Base-by-base conservation (phyloP, 2,888 invertebrate genomes). In the Standfussiana lucernea region DNA sequence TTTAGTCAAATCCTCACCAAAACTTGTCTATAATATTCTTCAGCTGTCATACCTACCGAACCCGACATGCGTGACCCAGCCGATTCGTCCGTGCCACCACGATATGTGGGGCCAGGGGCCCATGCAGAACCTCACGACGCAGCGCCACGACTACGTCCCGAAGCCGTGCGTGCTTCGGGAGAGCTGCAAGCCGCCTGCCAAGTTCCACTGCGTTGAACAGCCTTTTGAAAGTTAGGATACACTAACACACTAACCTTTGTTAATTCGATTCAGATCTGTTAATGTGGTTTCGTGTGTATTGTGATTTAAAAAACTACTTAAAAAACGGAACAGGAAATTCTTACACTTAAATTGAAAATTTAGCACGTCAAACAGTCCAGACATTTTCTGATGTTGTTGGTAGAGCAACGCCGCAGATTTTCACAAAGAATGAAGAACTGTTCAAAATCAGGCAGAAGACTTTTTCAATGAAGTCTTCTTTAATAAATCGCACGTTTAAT, bases 91-190 rank as follows among this genome's bases (percentile, higher is more conserved):
- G 1, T 97, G 97, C 79, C 96, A 97, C 93, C 97, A 97, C 92
- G 97, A 97, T 91, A 96, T 97, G 90, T 96, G 97, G 90, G 97
- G 98, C 0, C 97, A 97, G 74, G 97, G 97, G 0, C 98, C 98
- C 15, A 97, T 98, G 97, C 98, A 98, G 93, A 97, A 97, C 81
- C 94, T 97, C 81, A 98, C 98, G 1, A 98, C 98, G 0, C 97
- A 98, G 86, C 98, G 98, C 59, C 98, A 98, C 91, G 98, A 98
- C 94, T 98, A 97, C 90, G 97, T 98, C 61, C 97, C 97, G 0
- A 98, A 98, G 90, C 97, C 97, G 0, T 95, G 95, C 80, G 96
- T 95, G 1, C 92, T 96, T 71, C 92, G 97, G 1, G 94, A 94
- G 71, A 95, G 92, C 79, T 95, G 90, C 90, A 95, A 95, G 79